Evolutionary conservation across 2,113 vertebrate genomes (phyloP).

Genomic region (Ciconia stormi): DNA sequence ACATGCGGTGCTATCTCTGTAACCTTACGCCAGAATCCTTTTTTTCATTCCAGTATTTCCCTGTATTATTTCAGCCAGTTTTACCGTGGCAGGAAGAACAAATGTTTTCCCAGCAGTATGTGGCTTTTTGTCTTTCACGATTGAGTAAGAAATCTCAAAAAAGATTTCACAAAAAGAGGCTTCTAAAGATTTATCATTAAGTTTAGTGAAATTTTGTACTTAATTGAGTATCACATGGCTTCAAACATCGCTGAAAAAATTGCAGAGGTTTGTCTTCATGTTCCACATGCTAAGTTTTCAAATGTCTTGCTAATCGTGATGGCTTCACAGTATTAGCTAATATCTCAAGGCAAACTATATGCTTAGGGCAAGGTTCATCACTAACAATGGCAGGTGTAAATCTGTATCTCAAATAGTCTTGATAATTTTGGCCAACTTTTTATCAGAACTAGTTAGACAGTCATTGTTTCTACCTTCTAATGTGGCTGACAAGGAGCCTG

Average conservation of each 20-base stretch:
- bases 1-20: neutral
- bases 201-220: neutral
- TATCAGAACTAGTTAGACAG: neutral
- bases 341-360: neutral
- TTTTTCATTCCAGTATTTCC: neutral
- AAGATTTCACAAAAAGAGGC: neutral
- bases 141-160: neutral
- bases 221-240: neutral
- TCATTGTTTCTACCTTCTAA: neutral
- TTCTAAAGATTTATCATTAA: neutral
- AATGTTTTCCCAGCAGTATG: neutral
- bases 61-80: neutral
- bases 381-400: neutral
- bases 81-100: neutral
- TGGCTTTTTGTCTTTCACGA: neutral
- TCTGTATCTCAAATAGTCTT: neutral
- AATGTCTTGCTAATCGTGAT: neutral
- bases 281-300: neutral
- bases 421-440: neutral
- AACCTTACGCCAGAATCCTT: neutral
- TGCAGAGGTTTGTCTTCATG: neutral
- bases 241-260: neutral
- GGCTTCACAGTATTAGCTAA: neutral
- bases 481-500: neutral
- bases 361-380: neutral